phyloP scores from a whole-genome alignment of 1,140 invertebrate genomes.

The Saccostrea echinata region DNA sequence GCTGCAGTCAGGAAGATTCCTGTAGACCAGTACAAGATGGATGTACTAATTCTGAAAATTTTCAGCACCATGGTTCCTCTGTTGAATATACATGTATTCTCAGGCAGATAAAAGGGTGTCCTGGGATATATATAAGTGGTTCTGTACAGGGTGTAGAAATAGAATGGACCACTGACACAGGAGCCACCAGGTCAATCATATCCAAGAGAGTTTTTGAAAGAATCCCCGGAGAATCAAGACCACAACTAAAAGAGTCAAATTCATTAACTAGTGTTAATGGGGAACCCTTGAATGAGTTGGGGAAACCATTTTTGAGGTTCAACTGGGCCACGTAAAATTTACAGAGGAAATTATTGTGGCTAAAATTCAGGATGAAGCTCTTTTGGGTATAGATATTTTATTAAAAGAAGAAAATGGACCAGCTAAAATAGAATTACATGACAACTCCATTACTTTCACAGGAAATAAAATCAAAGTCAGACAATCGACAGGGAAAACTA shows the following conservation, averaged over 20 bases:
- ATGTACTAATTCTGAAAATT: background rate
- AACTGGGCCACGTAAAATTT: conserved; percentile 21
- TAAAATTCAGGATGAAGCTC: conserved; percentile 42
- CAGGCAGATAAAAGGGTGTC: background rate
- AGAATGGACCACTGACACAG: background rate
- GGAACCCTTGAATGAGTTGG: conserved; percentile 24
- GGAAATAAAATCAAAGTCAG: conserved; percentile 1
- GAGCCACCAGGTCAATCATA: conserved; percentile 51
- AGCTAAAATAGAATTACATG: background rate
- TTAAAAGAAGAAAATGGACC: conserved; percentile 7
- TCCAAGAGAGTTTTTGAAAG: conserved; percentile 46
- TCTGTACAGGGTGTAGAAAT: conserved; percentile 11
- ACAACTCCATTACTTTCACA: conserved; percentile 1
- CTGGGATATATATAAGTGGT: conserved; percentile 15
- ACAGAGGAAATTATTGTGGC: conserved; percentile 29
- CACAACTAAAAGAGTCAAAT: background rate
- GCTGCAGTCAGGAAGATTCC: background rate
- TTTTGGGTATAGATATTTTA: conserved; percentile 39
- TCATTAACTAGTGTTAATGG: conserved; percentile 38
- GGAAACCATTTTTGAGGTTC: conserved; percentile 4
- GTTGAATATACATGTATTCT: background rate
- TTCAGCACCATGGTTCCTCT: background rate
- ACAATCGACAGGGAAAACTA: conserved; percentile 1
- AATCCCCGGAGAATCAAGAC: conserved; percentile 35
- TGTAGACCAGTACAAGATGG: background rate